Percentiles rank a stretch among this genome's conserved stretches.
Evolutionary conservation across 2,888 invertebrate species (phyloP).

Genomic region (Drosophila histrio): DNA sequence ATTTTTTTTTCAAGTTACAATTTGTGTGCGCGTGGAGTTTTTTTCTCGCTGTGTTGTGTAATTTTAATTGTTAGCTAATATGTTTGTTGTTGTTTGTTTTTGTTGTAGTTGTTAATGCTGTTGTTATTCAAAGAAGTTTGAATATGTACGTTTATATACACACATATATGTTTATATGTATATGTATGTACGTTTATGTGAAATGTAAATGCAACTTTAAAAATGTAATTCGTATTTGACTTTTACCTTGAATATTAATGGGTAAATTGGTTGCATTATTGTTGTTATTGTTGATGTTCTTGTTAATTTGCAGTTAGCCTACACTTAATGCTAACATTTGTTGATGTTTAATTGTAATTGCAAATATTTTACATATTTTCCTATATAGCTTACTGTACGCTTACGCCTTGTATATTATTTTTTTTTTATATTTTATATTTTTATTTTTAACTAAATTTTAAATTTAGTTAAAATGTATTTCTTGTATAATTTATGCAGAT

Average conservation of each 20-base stretch:
- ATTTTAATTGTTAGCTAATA: constrained; percentile 56
- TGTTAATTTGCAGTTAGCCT: constrained; percentile 67
- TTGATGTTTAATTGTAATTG: constrained; percentile 55
- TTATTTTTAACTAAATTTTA: constrained; percentile 62
- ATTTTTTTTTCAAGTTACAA: constrained; percentile 43
- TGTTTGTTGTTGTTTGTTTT: constrained; percentile 28
- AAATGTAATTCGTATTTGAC: constrained; percentile 55
- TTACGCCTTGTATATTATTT: constrained; percentile 47
- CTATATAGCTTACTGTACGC: constrained; percentile 52
- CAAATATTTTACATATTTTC: constrained; percentile 71
- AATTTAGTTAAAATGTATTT: constrained; percentile 71
- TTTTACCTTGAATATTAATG: constrained; percentile 68
- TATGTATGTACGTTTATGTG: constrained; percentile 54
- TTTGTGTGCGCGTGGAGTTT: constrained; percentile 48
- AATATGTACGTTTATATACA: constrained; percentile 43
- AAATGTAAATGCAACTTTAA: constrained; percentile 72
- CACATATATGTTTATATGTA: constrained; percentile 35
- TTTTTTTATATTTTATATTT: neutral
- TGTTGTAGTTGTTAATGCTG: constrained; percentile 19
- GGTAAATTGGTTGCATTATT: constrained; percentile 39
- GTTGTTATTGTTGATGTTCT: constrained; percentile 13
- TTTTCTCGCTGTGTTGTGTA: constrained; percentile 56
- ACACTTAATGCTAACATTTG: constrained; percentile 52
- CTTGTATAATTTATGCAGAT: constrained; percentile 55
- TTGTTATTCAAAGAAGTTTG: constrained; percentile 61